Base-by-base conservation (phyloP, 2,888 invertebrate genomes). In the Lycaena phlaeas region DNA sequence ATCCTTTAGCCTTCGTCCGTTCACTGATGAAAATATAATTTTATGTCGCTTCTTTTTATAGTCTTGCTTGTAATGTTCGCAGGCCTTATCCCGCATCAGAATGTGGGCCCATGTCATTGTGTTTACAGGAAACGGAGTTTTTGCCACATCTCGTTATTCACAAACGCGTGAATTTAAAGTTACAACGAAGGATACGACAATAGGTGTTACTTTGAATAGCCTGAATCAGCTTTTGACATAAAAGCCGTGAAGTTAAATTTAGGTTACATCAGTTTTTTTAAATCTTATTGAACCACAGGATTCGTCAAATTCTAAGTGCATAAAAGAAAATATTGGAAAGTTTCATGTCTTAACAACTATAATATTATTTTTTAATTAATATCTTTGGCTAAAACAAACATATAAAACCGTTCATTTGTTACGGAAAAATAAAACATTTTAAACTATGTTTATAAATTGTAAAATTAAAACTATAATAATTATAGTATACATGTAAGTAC, bases 111-210 rank as follows among this genome's bases (percentile, higher is more conserved):
- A 41, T 44, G 42, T 42, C 40, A 50, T 48, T 50, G 46, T 41
- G 38, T 46, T 36, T 36, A 34, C 51, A 51, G 51, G 51, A 51
- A 49, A 49, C 29, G 18, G 18, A 14, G 37, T 43, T 47, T 47
- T 34, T 34, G 34, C 34, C 34, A 34, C 34, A 34, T 34, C 34
- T 18, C 34, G 34, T 34, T 34, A 34, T 34, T 34, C 34, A 34
- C 34, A 18, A 34, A 34, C 34, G 18, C 18, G 17, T 34, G 34
- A 34, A 34, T 34, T 22, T 18, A 11, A 22, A 17, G 18, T 11
- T 34, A 34, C 34, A 34, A 34, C 12, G 34, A 22, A 18, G 17
- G 7, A 12, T 9, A 9, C 12, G 22, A 34, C 34, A 34, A 34
- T 22, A 34, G 34, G 34, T 18, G 34, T 34, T 18, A 34, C 34